Evolutionary conservation across 92 coral and sea anemone genomes (phyloP).

Genomic region (Epizoanthus stellaris): DNA sequence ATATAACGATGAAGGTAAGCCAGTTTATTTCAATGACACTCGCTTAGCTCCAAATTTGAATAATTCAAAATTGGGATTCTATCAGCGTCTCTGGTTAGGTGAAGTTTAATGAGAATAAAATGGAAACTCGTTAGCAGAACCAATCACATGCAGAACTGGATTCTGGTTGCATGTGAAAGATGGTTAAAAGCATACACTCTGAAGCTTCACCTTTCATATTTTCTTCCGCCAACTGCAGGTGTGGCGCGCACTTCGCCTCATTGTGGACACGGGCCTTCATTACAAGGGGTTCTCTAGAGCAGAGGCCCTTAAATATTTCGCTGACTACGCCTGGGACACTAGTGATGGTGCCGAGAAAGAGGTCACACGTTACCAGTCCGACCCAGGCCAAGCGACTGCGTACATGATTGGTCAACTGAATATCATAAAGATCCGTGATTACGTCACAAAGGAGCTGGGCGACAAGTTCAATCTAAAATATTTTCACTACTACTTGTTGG

Average conservation of each 20-base stretch:
- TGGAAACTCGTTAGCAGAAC: no score
- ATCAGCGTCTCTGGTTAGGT: no score
- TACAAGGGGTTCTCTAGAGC: conserved; percentile 69
- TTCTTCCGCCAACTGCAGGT: conserved; percentile 48
- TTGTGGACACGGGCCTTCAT: conserved; percentile 92
- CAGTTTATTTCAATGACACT: no score
- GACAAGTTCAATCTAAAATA: conserved; percentile 72
- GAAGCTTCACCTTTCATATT: neutral
- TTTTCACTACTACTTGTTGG: conserved; percentile 81
- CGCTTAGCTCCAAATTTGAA: no score
- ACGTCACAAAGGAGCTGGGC: conserved; percentile 71
- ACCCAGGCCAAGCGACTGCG: conserved; percentile 94
- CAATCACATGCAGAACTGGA: no score
- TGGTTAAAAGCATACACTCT: no score
- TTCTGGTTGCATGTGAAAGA: no score
- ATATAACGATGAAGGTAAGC: no score
- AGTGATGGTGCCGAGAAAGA: conserved; percentile 86
- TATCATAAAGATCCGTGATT: conserved; percentile 73
- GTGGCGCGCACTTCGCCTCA: conserved; percentile 91
- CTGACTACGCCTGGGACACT: conserved; percentile 94
- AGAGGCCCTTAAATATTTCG: conserved; percentile 74
- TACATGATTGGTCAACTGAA: conserved; percentile 95
- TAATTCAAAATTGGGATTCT: no score
- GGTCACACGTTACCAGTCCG: conserved; percentile 92
- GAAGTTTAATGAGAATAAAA: no score